Evolutionary conservation across 1,140 invertebrate genomes (phyloP).

Genomic region (Euura lappo): DNA sequence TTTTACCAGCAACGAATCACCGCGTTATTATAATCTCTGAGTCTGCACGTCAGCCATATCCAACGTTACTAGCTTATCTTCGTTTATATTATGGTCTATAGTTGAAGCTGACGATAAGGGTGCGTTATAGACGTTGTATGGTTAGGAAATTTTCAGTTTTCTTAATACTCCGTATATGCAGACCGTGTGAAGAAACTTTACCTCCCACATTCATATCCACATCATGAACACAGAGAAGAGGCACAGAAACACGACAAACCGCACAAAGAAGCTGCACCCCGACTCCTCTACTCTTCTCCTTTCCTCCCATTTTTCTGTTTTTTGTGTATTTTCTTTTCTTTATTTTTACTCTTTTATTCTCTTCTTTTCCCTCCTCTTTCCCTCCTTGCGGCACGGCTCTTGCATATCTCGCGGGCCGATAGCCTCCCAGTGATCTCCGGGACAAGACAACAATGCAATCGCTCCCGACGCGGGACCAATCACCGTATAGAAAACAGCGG

Average conservation of each 20-base stretch:
- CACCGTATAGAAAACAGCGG: conserved; percentile 1
- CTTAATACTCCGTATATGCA: too few relatives aligned
- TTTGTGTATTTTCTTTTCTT: conserved; percentile 16
- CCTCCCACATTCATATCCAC: too few relatives aligned
- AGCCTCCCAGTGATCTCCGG: conserved; percentile 59
- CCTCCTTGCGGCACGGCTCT: not conserved
- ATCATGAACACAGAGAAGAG: too few relatives aligned
- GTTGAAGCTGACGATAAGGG: too few relatives aligned
- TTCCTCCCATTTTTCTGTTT: conserved; percentile 15
- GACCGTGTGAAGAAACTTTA: too few relatives aligned
- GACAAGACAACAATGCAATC: conserved; percentile 63
- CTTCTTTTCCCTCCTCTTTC: conserved; percentile 9
- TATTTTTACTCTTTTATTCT: not conserved
- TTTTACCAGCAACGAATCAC: not conserved
- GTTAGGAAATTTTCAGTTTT: too few relatives aligned
- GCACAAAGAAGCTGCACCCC: too few relatives aligned
- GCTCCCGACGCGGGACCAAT: conserved; percentile 31
- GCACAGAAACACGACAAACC: too few relatives aligned
- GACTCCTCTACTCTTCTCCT: too few relatives aligned
- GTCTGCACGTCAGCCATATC: not conserved
- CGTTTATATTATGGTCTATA: too few relatives aligned
- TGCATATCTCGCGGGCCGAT: conserved; percentile 46
- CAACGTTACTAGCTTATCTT: not conserved
- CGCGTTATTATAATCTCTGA: too few relatives aligned
- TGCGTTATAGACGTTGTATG: too few relatives aligned